These are phyloP conservation scores for Beris morrisii DNA, from an alignment of 2,888 invertebrate species.

Conservation along the genomic window DNA sequence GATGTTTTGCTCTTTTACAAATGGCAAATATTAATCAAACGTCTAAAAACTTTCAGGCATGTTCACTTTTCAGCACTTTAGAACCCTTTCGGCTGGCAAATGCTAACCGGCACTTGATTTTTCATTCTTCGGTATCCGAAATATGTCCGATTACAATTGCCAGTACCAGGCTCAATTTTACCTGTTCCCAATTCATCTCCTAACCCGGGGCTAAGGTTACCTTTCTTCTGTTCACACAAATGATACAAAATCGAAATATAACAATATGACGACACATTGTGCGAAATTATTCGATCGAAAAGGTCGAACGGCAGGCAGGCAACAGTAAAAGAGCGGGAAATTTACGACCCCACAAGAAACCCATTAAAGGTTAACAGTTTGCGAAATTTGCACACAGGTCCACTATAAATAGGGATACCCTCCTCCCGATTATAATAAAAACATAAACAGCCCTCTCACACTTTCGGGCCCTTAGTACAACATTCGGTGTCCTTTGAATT, in stretches of 20 bases:
- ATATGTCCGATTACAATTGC: slow-evolving; percentile 12
- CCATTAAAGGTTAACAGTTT: slow-evolving; percentile 44
- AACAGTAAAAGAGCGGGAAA: slow-evolving; percentile 38
- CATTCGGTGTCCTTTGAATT: neutral
- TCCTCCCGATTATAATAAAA: slow-evolving; percentile 32
- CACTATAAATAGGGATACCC: neutral
- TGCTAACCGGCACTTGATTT: slow-evolving; percentile 28
- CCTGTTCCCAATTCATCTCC: slow-evolving; percentile 31
- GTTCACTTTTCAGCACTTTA: neutral
- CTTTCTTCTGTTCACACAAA: slow-evolving; percentile 22
- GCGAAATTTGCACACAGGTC: slow-evolving; percentile 39
- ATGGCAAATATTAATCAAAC: slow-evolving; percentile 23
- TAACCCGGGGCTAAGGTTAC: slow-evolving; percentile 13
- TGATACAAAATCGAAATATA: slow-evolving; percentile 33
- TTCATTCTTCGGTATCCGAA: slow-evolving; percentile 9
- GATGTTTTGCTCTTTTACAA: slow-evolving; percentile 1
- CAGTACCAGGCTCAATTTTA: slow-evolving; percentile 24
- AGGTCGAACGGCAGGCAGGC: slow-evolving; percentile 24
- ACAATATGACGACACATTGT: slow-evolving; percentile 34
- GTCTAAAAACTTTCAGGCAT: neutral
- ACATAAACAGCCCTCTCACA: slow-evolving; percentile 33
- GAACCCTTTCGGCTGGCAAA: slow-evolving; percentile 25
- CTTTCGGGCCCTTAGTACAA: slow-evolving; percentile 14
- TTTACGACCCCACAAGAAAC: slow-evolving; percentile 45
- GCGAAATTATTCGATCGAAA: slow-evolving; percentile 37